Evolutionary conservation across 2,797 vertebrate species (phyloP).

Genomic region (Psittacula echo): DNA sequence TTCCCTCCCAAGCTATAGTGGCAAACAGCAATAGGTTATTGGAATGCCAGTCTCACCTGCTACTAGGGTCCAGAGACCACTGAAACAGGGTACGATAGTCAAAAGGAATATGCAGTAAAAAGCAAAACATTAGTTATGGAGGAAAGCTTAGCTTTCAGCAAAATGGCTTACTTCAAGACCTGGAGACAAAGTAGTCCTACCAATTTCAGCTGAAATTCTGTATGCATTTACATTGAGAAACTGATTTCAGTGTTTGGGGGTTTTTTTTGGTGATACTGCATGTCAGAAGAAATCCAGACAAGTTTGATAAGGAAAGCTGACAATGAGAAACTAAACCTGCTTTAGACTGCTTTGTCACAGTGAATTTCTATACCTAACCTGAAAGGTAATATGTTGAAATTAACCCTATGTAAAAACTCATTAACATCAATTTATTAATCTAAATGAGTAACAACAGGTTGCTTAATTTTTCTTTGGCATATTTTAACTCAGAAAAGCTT

Average conservation of each 20-base stretch:
- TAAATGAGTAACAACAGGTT: not conserved
- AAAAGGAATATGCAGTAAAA: not conserved
- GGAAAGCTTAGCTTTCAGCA: not conserved
- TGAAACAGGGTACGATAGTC: not conserved
- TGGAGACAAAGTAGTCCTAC: not conserved
- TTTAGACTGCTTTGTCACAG: not conserved
- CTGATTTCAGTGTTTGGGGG: not conserved
- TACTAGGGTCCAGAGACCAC: not conserved
- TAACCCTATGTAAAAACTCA: not conserved
- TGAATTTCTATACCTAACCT: not conserved
- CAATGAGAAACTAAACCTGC: not conserved
- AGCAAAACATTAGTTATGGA: not conserved
- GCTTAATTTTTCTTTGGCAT: not conserved
- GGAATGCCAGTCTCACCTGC: not conserved
- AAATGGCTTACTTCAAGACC: not conserved
- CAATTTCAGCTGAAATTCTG: not conserved
- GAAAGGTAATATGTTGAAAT: not conserved
- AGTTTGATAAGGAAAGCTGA: not conserved
- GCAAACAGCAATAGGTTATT: not conserved
- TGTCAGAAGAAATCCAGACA: not conserved
- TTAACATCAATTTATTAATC: not conserved
- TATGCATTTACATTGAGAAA: not conserved
- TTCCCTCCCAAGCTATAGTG: fast-evolving
- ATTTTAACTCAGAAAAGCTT: not conserved
- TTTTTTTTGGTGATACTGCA: not conserved